Base-by-base conservation (phyloP, 2,888 invertebrate species). In the Pantelozetes paolii region DNA sequence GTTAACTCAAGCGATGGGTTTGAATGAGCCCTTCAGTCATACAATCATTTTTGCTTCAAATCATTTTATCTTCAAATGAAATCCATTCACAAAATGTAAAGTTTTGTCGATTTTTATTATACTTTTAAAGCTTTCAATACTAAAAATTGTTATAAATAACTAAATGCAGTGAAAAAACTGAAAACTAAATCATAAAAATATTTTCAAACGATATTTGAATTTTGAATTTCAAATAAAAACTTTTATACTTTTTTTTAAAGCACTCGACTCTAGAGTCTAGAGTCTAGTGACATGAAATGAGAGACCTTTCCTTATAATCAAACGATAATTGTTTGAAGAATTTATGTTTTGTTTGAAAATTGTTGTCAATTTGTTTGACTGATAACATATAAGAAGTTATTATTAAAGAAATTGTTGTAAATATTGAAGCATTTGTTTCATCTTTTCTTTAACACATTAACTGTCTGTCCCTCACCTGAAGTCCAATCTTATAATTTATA, bases 401-500 rank as follows among this genome's bases (percentile, higher is more conserved):
- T 9, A 40, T 11, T 23, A 23, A 40, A 5, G 18, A 67, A 67
- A 40, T 9, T 69, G 69, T 69, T 36, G 36, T 8, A 36, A 36
- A 9, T 9, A 9, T 69, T 69, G 6, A 13, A 69, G 23, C 15
- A 69, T 69, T 69, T 18, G 15, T 45, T 11, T 15, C 69, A 69
- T 42, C 15, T 45, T 42, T 69, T 40, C 20, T 8, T 1, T 40
- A 23, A 42, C 26, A 45, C 11, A 67, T 26, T 28, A 69, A 69
- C 23, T 67, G 45, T 69, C 15, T 36, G 36, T 30, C 13, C 62
- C 23, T 42, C 26, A 69, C 69, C 69, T 69, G 36, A 45, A 69
- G 69, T 26, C 45, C 42, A 11, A 26, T 40, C 26, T 42, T 13
- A n/a, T 13, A 69, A 69, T 42, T 20, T 26, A 23, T 69, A 69